Evolutionary conservation across 2,113 vertebrate genomes (phyloP).

Genomic region (Heloderma charlesbogerti): DNA sequence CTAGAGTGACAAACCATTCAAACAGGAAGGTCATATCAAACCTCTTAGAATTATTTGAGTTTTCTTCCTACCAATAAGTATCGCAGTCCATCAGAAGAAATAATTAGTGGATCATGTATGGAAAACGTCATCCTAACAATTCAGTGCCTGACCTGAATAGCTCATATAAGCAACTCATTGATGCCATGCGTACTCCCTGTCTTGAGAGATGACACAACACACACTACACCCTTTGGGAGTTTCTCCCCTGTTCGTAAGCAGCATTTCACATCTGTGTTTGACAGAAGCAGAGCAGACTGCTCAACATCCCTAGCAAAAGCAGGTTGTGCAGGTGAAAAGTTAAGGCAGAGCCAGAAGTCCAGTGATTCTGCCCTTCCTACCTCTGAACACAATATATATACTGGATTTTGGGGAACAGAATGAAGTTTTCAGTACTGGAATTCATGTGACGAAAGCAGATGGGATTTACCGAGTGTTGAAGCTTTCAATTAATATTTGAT

Average conservation of each 20-base stretch:
- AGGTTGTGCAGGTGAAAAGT: slow-evolving; percentile 71
- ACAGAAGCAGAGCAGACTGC: slow-evolving; percentile 74
- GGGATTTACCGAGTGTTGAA: slow-evolving; percentile 62
- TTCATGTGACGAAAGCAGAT: slow-evolving; percentile 56
- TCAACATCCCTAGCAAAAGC: slow-evolving; percentile 60
- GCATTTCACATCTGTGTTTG: slow-evolving; percentile 82
- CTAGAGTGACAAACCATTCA: slow-evolving; percentile 73
- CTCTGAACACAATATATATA: slow-evolving; percentile 56
- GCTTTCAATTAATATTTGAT: slow-evolving; percentile 68
- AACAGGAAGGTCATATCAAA: slow-evolving; percentile 72
- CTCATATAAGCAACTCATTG: slow-evolving; percentile 77
- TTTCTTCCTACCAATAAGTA: slow-evolving; percentile 66
- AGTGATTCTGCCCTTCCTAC: slow-evolving; percentile 39
- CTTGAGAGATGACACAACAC: slow-evolving; percentile 86
- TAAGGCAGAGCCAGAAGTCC: slow-evolving; percentile 54
- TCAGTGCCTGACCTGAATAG: slow-evolving; percentile 78
- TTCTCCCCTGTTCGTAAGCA: slow-evolving; percentile 76
- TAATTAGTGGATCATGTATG: slow-evolving; percentile 82
- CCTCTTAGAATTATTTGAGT: slow-evolving; percentile 68
- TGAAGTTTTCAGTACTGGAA: slow-evolving; percentile 72
- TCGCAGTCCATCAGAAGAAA: slow-evolving; percentile 79
- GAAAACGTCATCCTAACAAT: slow-evolving; percentile 76
- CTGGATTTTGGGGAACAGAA: slow-evolving; percentile 32
- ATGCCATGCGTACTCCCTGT: slow-evolving; percentile 84
- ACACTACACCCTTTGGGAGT: slow-evolving; percentile 85